Percentiles rank a stretch among this genome's conserved stretches.
Conservation (phyloP, 2,113 vertebrate species). For the Nestor notabilis region DNA sequence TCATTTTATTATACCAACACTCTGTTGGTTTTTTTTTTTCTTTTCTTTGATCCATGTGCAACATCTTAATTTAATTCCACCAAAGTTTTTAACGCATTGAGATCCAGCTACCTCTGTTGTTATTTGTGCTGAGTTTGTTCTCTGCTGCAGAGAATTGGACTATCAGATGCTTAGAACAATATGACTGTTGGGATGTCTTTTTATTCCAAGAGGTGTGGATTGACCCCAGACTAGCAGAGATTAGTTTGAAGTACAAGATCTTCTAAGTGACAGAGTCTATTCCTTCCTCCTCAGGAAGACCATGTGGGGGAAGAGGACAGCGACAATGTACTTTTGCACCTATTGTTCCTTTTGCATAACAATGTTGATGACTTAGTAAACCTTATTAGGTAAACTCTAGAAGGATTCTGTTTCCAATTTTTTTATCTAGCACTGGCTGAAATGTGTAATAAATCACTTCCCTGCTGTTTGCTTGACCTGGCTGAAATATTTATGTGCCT, state of each 20-base stretch:
- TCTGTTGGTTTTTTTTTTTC: neutral
- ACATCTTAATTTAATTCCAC: neutral
- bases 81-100: neutral
- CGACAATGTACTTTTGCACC: neutral
- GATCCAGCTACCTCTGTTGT: neutral
- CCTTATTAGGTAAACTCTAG: neutral
- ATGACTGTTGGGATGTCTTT: neutral
- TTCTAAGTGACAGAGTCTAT: neutral
- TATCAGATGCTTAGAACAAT: neutral
- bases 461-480: neutral
- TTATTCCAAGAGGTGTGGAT: neutral
- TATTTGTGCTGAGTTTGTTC: neutral
- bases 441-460: neutral
- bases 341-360: neutral
- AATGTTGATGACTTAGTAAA: neutral
- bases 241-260: neutral
- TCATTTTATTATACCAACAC: neutral
- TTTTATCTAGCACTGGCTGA: neutral
- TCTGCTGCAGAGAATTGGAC: neutral
- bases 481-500: neutral
- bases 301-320: neutral
- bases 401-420: neutral
- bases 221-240: neutral
- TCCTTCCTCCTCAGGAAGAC: neutral
- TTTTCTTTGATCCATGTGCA: neutral